These are phyloP conservation scores for Catostylus mosaicus DNA, from an alignment of 30 jellyfish, hydroid and myxozoan species.

Conservation along the genomic window DNA sequence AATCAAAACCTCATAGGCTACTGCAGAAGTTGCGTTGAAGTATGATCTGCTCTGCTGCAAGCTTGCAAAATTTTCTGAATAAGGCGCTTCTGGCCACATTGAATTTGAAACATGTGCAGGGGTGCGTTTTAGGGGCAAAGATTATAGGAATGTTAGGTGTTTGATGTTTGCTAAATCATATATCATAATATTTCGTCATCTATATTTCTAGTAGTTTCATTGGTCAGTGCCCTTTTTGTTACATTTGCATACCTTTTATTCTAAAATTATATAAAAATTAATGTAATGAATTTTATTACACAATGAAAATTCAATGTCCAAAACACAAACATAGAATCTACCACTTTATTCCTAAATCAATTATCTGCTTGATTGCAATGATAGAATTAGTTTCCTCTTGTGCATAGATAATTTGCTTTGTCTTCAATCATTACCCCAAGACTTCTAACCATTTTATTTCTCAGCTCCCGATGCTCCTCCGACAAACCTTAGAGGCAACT, in stretches of 20 bases:
- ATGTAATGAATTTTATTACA: too few relatives aligned
- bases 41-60: neutral
- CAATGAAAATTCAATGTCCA: neutral
- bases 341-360: neutral
- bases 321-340: neutral
- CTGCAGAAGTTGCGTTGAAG: neutral
- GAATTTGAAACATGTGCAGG: too few relatives aligned
- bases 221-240: too few relatives aligned
- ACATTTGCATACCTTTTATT: too few relatives aligned
- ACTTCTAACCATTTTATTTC: neutral
- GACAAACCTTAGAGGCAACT: slow-evolving; percentile 17
- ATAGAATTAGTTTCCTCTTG: neutral
- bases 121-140: too few relatives aligned
- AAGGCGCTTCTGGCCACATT: too few relatives aligned
- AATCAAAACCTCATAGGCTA: neutral
- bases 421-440: neutral
- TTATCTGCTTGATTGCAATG: too few relatives aligned
- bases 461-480: slow-evolving; percentile 48
- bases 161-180: too few relatives aligned
- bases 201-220: neutral
- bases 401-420: neutral
- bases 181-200: neutral
- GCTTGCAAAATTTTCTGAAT: neutral
- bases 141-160: too few relatives aligned
- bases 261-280: too few relatives aligned